These are phyloP conservation scores for Agrotis exclamationis DNA, from an alignment of 2,888 invertebrate species.

Conservation along the genomic window DNA sequence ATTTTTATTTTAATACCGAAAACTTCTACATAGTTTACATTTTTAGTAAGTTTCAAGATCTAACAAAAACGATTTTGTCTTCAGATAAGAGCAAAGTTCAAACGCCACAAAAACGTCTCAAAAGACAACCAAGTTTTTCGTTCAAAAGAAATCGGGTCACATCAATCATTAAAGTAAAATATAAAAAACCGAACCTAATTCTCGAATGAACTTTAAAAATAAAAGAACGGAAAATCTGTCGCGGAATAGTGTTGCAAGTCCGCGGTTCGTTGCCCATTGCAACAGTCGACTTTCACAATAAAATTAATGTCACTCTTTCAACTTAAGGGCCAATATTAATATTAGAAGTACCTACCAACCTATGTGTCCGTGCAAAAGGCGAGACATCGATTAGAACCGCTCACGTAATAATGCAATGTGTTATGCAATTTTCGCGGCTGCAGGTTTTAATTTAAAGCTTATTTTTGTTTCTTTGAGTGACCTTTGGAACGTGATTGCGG, in stretches of 20 bases:
- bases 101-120: background rate
- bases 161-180: slow-evolving; percentile 36
- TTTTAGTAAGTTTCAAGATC: background rate
- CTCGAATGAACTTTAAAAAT: slow-evolving; percentile 28
- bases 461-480: slow-evolving; percentile 24
- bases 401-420: slow-evolving; percentile 40
- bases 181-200: slow-evolving; percentile 45
- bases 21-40: too few species aligned
- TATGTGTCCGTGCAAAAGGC: slow-evolving; percentile 30
- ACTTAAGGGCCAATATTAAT: slow-evolving; percentile 57
- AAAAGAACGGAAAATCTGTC: slow-evolving; percentile 43
- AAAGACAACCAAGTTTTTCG: slow-evolving; percentile 7
- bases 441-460: slow-evolving; percentile 21
- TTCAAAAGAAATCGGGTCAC: slow-evolving; percentile 32
- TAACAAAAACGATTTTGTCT: background rate
- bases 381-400: slow-evolving; percentile 42
- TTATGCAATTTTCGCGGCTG: slow-evolving; percentile 38
- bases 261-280: slow-evolving; percentile 58
- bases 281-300: slow-evolving; percentile 60
- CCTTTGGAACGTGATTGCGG: slow-evolving; percentile 14
- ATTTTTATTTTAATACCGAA: background rate
- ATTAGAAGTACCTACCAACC: slow-evolving; percentile 15
- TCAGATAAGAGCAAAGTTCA: background rate
- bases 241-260: slow-evolving; percentile 46
- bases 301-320: slow-evolving; percentile 26